These are phyloP conservation scores for Noctua janthe DNA, from an alignment of 2,888 invertebrate genomes.

Conservation along the genomic window DNA sequence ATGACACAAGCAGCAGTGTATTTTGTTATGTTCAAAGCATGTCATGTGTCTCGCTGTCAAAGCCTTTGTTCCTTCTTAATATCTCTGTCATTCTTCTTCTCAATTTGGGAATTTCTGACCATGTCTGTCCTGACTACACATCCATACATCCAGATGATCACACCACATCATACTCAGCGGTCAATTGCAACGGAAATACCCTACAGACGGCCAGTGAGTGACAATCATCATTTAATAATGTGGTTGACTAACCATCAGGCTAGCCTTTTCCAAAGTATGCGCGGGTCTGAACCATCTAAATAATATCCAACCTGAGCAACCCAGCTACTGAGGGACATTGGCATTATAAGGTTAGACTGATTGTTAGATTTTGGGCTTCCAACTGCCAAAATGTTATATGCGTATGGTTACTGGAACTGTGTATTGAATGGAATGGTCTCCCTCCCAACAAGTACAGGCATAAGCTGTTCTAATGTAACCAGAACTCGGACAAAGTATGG, in stretches of 20 bases:
- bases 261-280: constrained; percentile 18
- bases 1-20: constrained; percentile 6
- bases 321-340: constrained; percentile 27
- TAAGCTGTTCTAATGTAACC: background rate
- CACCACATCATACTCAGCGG: constrained; percentile 84
- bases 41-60: constrained; percentile 34
- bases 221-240: constrained; percentile 48
- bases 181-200: constrained; percentile 79
- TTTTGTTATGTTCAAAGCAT: constrained; percentile 35
- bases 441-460: background rate
- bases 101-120: constrained; percentile 80
- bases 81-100: constrained; percentile 50
- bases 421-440: constrained; percentile 1
- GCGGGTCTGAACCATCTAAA: constrained; percentile 2
- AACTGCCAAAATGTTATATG: background rate
- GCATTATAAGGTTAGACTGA: constrained; percentile 45
- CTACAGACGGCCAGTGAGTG: constrained; percentile 81
- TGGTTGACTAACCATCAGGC: constrained; percentile 46
- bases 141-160: constrained; percentile 77
- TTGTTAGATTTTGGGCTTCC: constrained; percentile 35
- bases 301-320: constrained; percentile 17
- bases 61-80: constrained; percentile 27
- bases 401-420: constrained; percentile 28
- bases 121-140: constrained; percentile 79
- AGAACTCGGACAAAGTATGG: background rate